A percentile compares a stretch with the other conserved stretches of the same genome.
These are phyloP conservation scores for Ictidomys tridecemlineatus DNA, from an alignment of 2,113 vertebrate genomes.

Conservation along the genomic window DNA sequence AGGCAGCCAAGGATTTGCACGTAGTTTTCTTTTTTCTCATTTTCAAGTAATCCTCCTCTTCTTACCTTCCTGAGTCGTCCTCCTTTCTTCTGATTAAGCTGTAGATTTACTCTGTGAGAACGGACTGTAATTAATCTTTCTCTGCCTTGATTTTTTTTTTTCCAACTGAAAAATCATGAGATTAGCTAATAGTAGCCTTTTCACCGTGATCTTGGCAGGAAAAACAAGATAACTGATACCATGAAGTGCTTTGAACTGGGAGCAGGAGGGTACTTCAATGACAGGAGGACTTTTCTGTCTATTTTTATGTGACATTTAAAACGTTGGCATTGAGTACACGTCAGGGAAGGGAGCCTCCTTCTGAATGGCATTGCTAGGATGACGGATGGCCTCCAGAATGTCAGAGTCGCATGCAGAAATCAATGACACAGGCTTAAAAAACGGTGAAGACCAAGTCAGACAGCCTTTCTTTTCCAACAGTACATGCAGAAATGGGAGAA, in stretches of 20 bases:
- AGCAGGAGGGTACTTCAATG: neutral
- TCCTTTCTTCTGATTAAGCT: conserved; percentile 14
- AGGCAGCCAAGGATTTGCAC: neutral
- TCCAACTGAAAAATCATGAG: neutral
- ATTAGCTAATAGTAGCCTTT: neutral
- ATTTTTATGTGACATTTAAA: conserved; percentile 35
- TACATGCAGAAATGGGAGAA: neutral
- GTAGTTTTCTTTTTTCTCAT: neutral
- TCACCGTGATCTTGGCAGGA: neutral
- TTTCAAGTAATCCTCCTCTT: neutral
- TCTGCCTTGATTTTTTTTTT: neutral
- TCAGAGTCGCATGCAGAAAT: neutral
- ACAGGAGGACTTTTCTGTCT: neutral
- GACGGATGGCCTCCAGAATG: neutral
- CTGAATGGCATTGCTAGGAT: neutral
- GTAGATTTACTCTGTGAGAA: neutral
- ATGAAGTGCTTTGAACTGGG: neutral
- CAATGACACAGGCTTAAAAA: neutral
- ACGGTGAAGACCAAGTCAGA: neutral
- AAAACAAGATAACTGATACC: neutral
- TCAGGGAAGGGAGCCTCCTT: neutral
- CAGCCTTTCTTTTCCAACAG: neutral
- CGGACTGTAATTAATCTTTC: neutral
- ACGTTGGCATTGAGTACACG: neutral
- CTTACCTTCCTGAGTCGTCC: neutral